Base-by-base conservation (phyloP, 2,113 vertebrate genomes). In the Crotophaga sulcirostris region DNA sequence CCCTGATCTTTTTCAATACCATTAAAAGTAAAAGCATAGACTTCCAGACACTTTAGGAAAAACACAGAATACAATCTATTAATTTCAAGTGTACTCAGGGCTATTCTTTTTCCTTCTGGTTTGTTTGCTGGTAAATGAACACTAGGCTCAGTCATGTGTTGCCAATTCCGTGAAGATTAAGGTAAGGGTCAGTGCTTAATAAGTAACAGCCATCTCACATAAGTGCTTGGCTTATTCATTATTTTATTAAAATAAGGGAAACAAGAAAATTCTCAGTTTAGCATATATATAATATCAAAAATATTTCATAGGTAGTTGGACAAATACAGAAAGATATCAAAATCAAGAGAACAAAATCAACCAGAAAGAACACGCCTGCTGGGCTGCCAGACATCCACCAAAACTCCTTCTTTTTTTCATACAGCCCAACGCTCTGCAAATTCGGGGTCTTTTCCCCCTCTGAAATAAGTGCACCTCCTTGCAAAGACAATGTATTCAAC, bases 181-280 rank as follows among this genome's bases (percentile, higher is more conserved):
- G 56, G 38, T 77, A 77, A 0, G 5, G 59, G 88, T 88, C 86
- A 96, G 56, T 42, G 72, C 51, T 67, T 54, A 69, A 13, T 73
- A 92, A 88, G 72, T 44, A 86, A 85, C 3, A 86, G 52, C 11
- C 83, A 80, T 11, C 82, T 86, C 88, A 51, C 51, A 23, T 16
- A 66, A 84, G 33, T 45, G 72, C 34, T 77, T 23, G 59, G 67
- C 72, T 92, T 66, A 42, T 38, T 84, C 33, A 40, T 7, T 14
- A 36, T 63, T 90, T 86, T 90, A 84, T 59, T 89, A 78, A 92
- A 93, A 92, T 78, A 90, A 2, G 19, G 51, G 28, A 69, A 93
- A 76, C 7, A 63, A 66, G 49, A 83, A 66, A 59, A 59, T 26
- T 91, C 58, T 76, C 58, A 13, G 13, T 49, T 84, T 56, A 68